A percentile compares a stretch with the other conserved stretches of the same genome.
Conservation (phyloP, 2,797 vertebrate genomes). For the Pagetopsis macropterus region DNA sequence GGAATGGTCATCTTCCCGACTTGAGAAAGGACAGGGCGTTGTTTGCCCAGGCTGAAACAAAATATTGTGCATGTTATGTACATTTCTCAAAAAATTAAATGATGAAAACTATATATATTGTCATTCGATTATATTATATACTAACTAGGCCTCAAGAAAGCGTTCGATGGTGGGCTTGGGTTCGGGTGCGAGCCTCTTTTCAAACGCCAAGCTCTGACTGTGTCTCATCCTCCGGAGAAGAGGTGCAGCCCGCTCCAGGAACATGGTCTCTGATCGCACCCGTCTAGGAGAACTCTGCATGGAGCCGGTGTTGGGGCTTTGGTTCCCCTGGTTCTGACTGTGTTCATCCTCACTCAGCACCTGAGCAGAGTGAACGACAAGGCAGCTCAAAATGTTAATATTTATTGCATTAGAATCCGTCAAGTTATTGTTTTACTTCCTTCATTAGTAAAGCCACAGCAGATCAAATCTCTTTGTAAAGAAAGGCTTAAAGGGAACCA, state of each 20-base stretch:
- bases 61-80: conserved; percentile 27
- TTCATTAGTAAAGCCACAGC: too few relatives aligned
- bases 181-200: conserved; percentile 92
- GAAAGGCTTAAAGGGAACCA: too few relatives aligned
- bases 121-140: conserved; percentile 12
- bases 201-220: conserved; percentile 96
- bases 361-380: conserved; percentile 70
- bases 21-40: conserved; percentile 78
- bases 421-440: too few relatives aligned
- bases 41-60: conserved; percentile 80
- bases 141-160: conserved; percentile 95
- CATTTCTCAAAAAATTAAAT: neutral
- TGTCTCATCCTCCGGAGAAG: conserved; percentile 93
- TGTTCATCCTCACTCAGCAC: conserved; percentile 94
- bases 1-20: conserved; percentile 73
- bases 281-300: conserved; percentile 92
- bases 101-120: neutral
- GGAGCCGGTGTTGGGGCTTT: conserved; percentile 90
- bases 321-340: conserved; percentile 92
- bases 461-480: too few relatives aligned
- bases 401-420: neutral
- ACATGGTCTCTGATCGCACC: conserved; percentile 93
- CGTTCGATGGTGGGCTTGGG: conserved; percentile 96
- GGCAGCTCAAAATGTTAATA: neutral
- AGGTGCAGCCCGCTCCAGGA: conserved; percentile 90